Conservation (phyloP, 2,888 invertebrate species). For the Latrodectus hesperus region DNA sequence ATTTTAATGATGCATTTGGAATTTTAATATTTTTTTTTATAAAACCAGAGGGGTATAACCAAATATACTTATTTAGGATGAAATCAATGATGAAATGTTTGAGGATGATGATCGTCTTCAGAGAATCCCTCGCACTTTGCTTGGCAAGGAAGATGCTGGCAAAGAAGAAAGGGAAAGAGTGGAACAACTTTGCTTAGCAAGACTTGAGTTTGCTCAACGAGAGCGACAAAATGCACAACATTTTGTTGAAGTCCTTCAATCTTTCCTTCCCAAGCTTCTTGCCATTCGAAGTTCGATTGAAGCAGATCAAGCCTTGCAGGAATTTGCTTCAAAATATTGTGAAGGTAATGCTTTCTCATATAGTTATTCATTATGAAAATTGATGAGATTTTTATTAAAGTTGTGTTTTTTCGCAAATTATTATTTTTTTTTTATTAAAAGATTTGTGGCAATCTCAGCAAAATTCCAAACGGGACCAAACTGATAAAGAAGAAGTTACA, state of each 20-base stretch:
- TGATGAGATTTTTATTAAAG: too few relatives aligned
- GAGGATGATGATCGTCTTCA: slow-evolving; percentile 63
- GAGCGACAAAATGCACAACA: slow-evolving; percentile 90
- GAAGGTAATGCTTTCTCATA: slow-evolving; percentile 80
- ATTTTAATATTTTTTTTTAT: background rate
- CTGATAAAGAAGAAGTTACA: slow-evolving; percentile 37
- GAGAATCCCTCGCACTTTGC: slow-evolving; percentile 70
- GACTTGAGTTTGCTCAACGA: slow-evolving; percentile 71
- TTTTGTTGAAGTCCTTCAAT: slow-evolving; percentile 85
- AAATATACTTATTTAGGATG: slow-evolving; percentile 9
- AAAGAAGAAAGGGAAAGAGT: slow-evolving; percentile 71
- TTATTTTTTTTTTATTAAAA: background rate
- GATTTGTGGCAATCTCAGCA: slow-evolving; percentile 66
- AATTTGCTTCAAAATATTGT: slow-evolving; percentile 93
- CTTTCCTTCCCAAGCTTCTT: slow-evolving; percentile 85
- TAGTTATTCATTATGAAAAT: background rate
- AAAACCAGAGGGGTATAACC: too few relatives aligned
- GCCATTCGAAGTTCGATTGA: slow-evolving; percentile 87
- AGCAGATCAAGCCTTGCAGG: slow-evolving; percentile 92
- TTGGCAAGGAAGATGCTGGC: slow-evolving; percentile 70
- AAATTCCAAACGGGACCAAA: slow-evolving; percentile 27
- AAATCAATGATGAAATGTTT: slow-evolving; percentile 20
- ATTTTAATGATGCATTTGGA: background rate
- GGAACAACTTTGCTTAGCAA: slow-evolving; percentile 68
- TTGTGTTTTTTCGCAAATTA: too few relatives aligned